phyloP scores from a whole-genome alignment of 2,113 vertebrate genomes.

The Istiophorus platypterus region DNA sequence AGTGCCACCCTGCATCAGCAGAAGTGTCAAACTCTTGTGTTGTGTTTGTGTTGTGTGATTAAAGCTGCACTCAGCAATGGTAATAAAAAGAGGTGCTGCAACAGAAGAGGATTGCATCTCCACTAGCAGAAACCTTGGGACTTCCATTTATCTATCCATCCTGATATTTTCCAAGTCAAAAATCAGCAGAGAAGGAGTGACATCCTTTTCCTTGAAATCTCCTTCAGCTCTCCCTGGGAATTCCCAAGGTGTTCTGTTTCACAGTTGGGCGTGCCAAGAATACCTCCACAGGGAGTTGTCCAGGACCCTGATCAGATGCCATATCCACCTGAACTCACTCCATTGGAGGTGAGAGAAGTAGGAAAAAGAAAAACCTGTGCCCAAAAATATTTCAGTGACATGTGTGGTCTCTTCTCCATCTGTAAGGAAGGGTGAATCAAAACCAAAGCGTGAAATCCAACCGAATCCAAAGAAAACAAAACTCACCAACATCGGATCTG shows the following conservation, averaged over 20 bases:
- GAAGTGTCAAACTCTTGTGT: conserved; percentile 40
- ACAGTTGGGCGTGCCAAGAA: not conserved
- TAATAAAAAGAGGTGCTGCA: conserved; percentile 18
- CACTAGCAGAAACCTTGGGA: not conserved
- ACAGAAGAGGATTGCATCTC: conserved; percentile 42
- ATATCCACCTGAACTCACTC: not conserved
- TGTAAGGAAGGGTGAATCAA: not conserved
- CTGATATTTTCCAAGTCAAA: not conserved
- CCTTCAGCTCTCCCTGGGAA: conserved; percentile 3
- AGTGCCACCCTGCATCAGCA: conserved; percentile 47
- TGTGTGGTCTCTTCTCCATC: not conserved
- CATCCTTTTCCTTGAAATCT: not conserved
- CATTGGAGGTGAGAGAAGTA: not conserved
- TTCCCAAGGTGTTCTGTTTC: not conserved
- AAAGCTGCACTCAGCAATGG: conserved; percentile 27
- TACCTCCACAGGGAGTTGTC: not conserved
- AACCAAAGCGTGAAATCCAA: not conserved
- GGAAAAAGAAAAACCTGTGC: not conserved
- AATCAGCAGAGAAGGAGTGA: not conserved
- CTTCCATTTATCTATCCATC: conserved; percentile 1
- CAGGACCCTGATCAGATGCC: not conserved
- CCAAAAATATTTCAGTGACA: not conserved
- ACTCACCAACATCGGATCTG: not conserved
- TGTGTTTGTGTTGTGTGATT: conserved; percentile 46
- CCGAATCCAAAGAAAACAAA: not conserved